Conservation (phyloP, 2,888 invertebrate species). For the Candidula unifasciata region DNA sequence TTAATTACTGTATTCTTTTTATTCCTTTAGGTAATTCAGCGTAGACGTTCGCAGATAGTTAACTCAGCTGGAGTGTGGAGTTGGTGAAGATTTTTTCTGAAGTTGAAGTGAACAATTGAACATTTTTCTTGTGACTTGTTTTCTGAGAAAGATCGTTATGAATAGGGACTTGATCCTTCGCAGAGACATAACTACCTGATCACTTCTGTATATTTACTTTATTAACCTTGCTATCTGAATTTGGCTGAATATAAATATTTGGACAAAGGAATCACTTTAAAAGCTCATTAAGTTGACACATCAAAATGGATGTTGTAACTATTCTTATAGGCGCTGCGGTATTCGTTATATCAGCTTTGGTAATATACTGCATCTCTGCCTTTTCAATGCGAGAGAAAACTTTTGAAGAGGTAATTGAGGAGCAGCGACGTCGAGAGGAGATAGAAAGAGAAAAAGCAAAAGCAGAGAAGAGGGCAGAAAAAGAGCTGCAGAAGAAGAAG, state of each 20-base stretch:
- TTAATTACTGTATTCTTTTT: too few relatives aligned
- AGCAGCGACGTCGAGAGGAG: conserved; percentile 79
- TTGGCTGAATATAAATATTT: background rate
- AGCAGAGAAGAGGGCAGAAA: conserved; percentile 80
- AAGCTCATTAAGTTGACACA: background rate
- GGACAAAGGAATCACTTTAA: conserved; percentile 14
- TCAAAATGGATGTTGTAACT: conserved; percentile 86
- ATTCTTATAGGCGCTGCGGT: conserved; percentile 84
- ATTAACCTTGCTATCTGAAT: background rate
- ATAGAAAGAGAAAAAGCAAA: conserved; percentile 76
- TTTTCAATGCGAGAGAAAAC: conserved; percentile 87
- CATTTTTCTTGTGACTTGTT: too few relatives aligned
- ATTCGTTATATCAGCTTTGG: conserved; percentile 83
- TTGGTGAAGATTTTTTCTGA: too few relatives aligned
- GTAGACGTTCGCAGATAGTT: too few relatives aligned
- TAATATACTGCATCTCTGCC: conserved; percentile 85
- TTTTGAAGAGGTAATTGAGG: conserved; percentile 87
- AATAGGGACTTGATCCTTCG: conserved; percentile 7
- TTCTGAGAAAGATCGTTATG: background rate
- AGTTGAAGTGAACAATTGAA: too few relatives aligned
- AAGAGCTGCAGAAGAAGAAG: conserved; percentile 77
- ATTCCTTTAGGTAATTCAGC: too few relatives aligned
- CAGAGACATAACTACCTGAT: background rate
- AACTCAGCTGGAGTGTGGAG: too few relatives aligned
- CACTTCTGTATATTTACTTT: background rate